These are phyloP conservation scores for Zoanthus gigantus DNA, from an alignment of 92 coral and sea anemone species.

Conservation along the genomic window DNA sequence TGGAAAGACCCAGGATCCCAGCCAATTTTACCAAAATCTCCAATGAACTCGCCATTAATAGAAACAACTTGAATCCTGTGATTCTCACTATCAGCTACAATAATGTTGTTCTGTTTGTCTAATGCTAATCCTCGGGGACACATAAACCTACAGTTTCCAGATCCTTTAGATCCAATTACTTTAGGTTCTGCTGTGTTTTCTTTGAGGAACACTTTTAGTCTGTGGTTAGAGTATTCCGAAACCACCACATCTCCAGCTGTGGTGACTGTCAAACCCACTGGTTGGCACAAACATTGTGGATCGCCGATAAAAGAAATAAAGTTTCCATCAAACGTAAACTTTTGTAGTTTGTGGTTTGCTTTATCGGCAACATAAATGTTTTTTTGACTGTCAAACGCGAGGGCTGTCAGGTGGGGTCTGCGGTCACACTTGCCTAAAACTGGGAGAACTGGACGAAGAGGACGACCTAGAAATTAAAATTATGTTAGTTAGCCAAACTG, in stretches of 20 bases:
- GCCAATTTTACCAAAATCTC: slow-evolving; percentile 86
- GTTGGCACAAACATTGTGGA: slow-evolving; percentile 75
- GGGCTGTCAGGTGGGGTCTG: slow-evolving; percentile 86
- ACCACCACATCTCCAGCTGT: slow-evolving; percentile 83
- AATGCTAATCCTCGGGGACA: slow-evolving; percentile 90
- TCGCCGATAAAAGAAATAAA: slow-evolving; percentile 89
- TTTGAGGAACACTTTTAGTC: slow-evolving; percentile 74
- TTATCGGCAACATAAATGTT: slow-evolving; percentile 83
- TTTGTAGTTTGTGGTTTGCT: slow-evolving; percentile 90
- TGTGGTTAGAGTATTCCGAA: slow-evolving; percentile 82
- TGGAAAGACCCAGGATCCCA: slow-evolving; percentile 81
- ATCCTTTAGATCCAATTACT: slow-evolving; percentile 76
- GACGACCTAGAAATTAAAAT: slow-evolving; percentile 66
- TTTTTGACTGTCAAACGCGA: slow-evolving; percentile 72
- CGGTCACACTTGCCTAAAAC: slow-evolving; percentile 87
- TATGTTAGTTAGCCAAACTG: not conserved
- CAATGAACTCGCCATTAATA: slow-evolving; percentile 73
- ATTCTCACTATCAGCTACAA: slow-evolving; percentile 93
- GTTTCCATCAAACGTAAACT: slow-evolving; percentile 83
- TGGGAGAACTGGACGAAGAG: slow-evolving; percentile 87
- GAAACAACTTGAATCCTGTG: slow-evolving; percentile 89
- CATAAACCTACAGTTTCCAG: slow-evolving; percentile 86
- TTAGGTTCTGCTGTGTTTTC: slow-evolving; percentile 62
- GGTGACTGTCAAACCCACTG: slow-evolving; percentile 87
- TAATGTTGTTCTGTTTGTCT: slow-evolving; percentile 77